Conservation (phyloP, 2,888 invertebrate species). For the Heteromurus nitidus region DNA sequence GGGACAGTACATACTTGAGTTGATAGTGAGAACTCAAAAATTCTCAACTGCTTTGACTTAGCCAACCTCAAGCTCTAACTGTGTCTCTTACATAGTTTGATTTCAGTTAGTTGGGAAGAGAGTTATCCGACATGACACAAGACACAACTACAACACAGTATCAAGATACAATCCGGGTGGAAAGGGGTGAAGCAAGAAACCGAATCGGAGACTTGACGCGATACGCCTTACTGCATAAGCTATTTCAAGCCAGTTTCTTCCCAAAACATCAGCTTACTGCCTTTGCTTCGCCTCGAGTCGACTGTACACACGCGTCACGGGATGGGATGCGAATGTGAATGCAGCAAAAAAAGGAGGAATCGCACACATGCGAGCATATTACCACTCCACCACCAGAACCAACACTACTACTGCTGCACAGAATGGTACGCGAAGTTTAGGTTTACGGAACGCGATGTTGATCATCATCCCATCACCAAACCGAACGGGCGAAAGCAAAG, state of each 20-base stretch:
- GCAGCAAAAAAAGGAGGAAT: conserved; percentile 28
- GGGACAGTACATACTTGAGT: too few species aligned
- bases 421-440: background rate
- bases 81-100: too few species aligned
- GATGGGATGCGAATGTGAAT: conserved; percentile 14
- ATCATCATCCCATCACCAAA: conserved; percentile 20
- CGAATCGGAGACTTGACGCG: background rate
- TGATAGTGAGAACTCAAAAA: too few species aligned
- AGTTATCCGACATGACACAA: too few species aligned
- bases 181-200: conserved; percentile 48
- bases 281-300: background rate
- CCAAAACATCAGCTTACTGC: background rate
- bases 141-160: background rate
- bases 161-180: conserved; percentile 4
- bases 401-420: background rate
- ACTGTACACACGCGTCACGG: too few species aligned
- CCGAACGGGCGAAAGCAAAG: background rate
- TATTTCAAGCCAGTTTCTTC: conserved; percentile 29
- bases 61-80: background rate
- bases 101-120: too few species aligned
- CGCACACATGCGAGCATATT: background rate
- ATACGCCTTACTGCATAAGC: background rate
- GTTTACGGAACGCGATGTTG: background rate
- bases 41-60: background rate
- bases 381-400: background rate